Evolutionary conservation across 2,797 vertebrate species (phyloP).

Genomic region (Rhodeus uyekii): DNA sequence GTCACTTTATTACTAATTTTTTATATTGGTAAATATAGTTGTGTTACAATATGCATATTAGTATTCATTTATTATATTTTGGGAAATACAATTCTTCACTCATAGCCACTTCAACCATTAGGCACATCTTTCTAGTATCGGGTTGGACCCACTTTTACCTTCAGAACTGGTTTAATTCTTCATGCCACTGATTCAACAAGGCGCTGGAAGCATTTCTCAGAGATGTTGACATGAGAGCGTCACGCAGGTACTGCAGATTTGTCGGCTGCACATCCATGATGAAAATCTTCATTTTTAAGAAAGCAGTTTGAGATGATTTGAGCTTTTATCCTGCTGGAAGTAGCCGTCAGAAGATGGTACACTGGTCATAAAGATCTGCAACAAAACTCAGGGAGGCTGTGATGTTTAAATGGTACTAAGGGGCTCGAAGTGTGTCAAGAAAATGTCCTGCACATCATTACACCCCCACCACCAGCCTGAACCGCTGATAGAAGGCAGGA

Average conservation of each 20-base stretch:
- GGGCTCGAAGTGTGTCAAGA: too few species aligned
- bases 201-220: neutral
- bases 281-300: constrained; percentile 2
- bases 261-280: constrained; percentile 63
- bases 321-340: too few species aligned
- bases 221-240: constrained; percentile 52
- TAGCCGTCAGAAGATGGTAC: too few species aligned
- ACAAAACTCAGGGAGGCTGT: too few species aligned
- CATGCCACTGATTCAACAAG: neutral
- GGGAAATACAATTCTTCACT: neutral
- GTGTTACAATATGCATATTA: neutral
- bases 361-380: too few species aligned
- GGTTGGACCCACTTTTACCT: too few species aligned
- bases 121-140: neutral
- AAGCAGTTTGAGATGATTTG: too few species aligned
- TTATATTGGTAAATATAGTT: neutral
- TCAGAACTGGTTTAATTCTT: neutral
- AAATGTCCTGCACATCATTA: neutral
- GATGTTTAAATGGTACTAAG: too few species aligned
- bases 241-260: constrained; percentile 65
- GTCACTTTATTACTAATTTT: neutral
- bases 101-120: neutral
- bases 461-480: neutral
- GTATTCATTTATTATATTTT: neutral
- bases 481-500: constrained; percentile 2